A percentile compares a stretch with the other conserved stretches of the same genome.
Conservation (phyloP, 2,113 vertebrate species). For the Triplophysa rosa region DNA sequence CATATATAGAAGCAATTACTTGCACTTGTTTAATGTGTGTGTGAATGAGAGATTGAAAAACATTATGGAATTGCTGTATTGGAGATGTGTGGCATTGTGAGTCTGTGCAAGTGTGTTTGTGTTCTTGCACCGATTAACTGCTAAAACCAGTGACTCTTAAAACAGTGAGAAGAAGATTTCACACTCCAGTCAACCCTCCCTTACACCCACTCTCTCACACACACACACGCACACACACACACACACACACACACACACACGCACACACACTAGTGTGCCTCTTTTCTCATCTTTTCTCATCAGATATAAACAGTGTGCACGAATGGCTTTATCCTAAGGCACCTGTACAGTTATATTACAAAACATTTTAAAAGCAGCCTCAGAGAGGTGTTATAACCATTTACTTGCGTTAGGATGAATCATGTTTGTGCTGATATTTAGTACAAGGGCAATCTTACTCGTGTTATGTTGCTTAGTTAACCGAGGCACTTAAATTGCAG, state of each 20-base stretch:
- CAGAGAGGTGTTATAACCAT: too few species aligned
- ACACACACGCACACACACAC: neutral
- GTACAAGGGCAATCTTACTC: too few species aligned
- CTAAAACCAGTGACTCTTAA: slow-evolving; percentile 5
- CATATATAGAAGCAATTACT: neutral
- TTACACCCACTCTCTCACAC: neutral
- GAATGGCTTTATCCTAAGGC: too few species aligned
- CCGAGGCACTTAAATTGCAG: neutral
- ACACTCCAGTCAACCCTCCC: neutral
- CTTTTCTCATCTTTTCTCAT: neutral
- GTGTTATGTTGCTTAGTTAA: neutral
- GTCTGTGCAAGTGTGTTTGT: slow-evolving; percentile 20
- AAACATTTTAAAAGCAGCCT: too few species aligned
- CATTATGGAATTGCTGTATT: slow-evolving; percentile 5
- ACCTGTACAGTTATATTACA: too few species aligned
- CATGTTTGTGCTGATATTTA: too few species aligned
- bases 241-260: neutral
- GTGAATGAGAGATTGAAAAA: neutral
- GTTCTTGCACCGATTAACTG: slow-evolving; percentile 12
- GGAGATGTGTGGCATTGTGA: slow-evolving; percentile 10
- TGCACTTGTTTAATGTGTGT: slow-evolving; percentile 1
- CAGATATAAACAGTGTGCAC: too few species aligned
- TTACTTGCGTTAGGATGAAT: too few species aligned
- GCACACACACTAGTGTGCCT: neutral
- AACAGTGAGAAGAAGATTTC: neutral